These are phyloP conservation scores for Eupithecia exiguata DNA, from an alignment of 2,888 invertebrate genomes.

Conservation along the genomic window DNA sequence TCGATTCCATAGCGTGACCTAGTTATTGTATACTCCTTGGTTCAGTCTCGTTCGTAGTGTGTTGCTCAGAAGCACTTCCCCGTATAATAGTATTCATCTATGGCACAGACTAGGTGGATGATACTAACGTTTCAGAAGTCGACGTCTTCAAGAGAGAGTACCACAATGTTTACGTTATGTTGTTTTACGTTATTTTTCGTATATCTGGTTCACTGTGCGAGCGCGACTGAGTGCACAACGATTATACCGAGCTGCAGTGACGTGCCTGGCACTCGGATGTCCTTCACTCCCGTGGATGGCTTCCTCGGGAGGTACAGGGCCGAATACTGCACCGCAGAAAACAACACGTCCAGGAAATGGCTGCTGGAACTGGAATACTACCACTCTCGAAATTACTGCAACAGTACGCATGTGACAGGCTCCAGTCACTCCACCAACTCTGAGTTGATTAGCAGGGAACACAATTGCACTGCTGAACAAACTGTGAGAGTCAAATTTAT, in stretches of 20 bases:
- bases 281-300: slow-evolving; percentile 49
- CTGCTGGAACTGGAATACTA: slow-evolving; percentile 45
- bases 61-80: not conserved
- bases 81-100: too few species aligned
- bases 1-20: too few species aligned
- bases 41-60: not conserved
- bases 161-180: too few species aligned
- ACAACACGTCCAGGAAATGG: slow-evolving; percentile 50
- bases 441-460: slow-evolving; percentile 33
- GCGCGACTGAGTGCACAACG: slow-evolving; percentile 39
- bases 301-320: slow-evolving; percentile 60
- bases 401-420: not conserved
- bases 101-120: too few species aligned
- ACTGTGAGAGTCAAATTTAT: slow-evolving; percentile 15
- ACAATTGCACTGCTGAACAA: slow-evolving; percentile 26
- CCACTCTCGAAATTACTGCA: slow-evolving; percentile 21
- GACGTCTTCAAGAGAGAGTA: not conserved
- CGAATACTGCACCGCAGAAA: slow-evolving; percentile 54
- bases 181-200: too few species aligned
- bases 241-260: slow-evolving; percentile 49
- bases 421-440: slow-evolving; percentile 24
- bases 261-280: slow-evolving; percentile 34
- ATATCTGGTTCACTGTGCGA: slow-evolving; percentile 42
- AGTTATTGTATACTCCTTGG: too few species aligned
- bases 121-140: too few species aligned